Conservation (phyloP, 2,797 vertebrate genomes). For the Hephaestus fuliginosus region DNA sequence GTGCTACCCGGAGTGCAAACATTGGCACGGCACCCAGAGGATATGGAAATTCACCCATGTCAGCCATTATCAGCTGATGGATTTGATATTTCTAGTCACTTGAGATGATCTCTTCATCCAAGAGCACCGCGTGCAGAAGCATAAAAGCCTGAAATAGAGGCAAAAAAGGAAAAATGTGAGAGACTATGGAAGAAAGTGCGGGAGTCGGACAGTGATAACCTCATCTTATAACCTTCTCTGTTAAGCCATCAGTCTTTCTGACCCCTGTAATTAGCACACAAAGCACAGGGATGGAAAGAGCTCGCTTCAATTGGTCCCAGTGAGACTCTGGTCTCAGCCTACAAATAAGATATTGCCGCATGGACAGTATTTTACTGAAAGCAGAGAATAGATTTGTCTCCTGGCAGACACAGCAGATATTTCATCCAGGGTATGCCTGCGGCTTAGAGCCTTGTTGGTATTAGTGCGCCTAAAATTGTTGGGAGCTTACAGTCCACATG, state of each 20-base stretch:
- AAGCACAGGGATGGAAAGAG: slow-evolving; percentile 75
- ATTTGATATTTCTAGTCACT: slow-evolving; percentile 54
- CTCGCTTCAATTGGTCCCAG: slow-evolving; percentile 84
- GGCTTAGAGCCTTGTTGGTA: slow-evolving; percentile 78
- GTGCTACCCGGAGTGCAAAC: slow-evolving; percentile 67
- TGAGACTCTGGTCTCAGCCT: slow-evolving; percentile 78
- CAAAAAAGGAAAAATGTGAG: slow-evolving; percentile 15
- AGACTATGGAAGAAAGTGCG: slow-evolving; percentile 12
- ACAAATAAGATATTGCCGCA: slow-evolving; percentile 84
- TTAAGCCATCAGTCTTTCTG: slow-evolving; percentile 84
- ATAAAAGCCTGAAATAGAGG: slow-evolving; percentile 38
- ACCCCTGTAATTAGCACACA: slow-evolving; percentile 86
- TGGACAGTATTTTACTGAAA: slow-evolving; percentile 83
- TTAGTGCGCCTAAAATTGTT: slow-evolving; percentile 79
- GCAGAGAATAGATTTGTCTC: slow-evolving; percentile 84
- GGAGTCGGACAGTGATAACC: slow-evolving; percentile 68
- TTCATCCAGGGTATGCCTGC: slow-evolving; percentile 79
- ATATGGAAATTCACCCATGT: slow-evolving; percentile 58
- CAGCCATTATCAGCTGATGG: slow-evolving; percentile 54
- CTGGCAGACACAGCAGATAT: slow-evolving; percentile 82
- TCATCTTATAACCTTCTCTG: slow-evolving; percentile 74
- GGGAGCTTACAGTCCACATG: slow-evolving; percentile 69
- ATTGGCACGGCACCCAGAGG: slow-evolving; percentile 49
- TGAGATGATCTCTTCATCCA: slow-evolving; percentile 34
- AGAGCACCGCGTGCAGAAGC: slow-evolving; percentile 28